Base-by-base conservation (phyloP, 2,797 vertebrate genomes). In the Austrolebias charrua region DNA sequence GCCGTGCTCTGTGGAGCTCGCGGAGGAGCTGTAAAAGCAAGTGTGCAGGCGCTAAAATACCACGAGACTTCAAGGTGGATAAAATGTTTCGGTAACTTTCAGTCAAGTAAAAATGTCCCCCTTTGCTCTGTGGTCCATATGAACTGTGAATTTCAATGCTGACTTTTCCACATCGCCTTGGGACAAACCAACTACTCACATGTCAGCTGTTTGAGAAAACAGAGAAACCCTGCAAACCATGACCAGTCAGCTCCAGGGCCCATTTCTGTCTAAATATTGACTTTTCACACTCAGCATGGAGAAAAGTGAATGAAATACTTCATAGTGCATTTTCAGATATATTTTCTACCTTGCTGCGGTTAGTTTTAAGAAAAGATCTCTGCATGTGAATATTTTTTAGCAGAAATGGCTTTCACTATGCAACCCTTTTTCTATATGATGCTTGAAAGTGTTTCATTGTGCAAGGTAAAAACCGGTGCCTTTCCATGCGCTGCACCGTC, bases 191-290 rank as follows among this genome's bases (percentile, higher is more conserved):
- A 71, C 64, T 70, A 38, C 75, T 79, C 77, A 77, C 69, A 68
- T 78, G 78, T 69, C 68, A 61, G 76, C 76, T 76, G 66, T 79
- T 16, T 67, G 63, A 50, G 73, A 50, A 71, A 59, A 83, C 75
- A 75, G 75, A 74, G 71, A 43, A 69, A 59, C 63, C 55, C 69
- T 74, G 69, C 68, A 88, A 38, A 45, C 57, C 66, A 24, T 10
- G 52, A 65, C 45, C 63, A 47, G 71, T 61, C 13, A 11, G 20
- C 73, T 66, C 35, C 1, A 58, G 58, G 75, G 63, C 72, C 78
- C 68, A 63, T 72, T 45, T 69, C 75, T 72, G n/a, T 69, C 66
- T 62, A 83, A 87, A 90, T 85, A 86, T 89, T 90, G 79, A 84
- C 85, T 86, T 76, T 81, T 67, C 76, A 71, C 49, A 60, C 71